Evolutionary conservation across 2,113 vertebrate species (phyloP), one percentile per base, ranked within the genome.

Genomic region (Hippoglossus stenolepis): DNA sequence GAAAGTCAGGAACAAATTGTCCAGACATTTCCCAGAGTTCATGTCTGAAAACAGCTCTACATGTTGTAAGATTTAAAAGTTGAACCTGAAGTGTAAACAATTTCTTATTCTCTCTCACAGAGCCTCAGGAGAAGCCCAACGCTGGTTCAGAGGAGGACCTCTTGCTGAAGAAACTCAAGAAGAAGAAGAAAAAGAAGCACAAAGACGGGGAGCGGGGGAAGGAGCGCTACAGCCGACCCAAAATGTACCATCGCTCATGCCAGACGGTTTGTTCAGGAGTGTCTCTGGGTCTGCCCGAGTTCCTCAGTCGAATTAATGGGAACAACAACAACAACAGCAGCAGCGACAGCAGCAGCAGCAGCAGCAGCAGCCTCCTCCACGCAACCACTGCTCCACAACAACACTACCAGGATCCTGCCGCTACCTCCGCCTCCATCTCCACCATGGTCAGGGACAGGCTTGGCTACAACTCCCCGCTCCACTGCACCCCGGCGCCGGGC

Each of bases 171-270:
- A 93, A 92, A 73, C 84, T 92, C 13, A 93, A 93, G 72, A 93
- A 92, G 87, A 93, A 93, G 83, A 93, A 93, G 89, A 93, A 93
- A 91, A 93, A 93, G 92, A 93, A 93, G 84, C 92, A 93, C 77
- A 93, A 93, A 93, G 92, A 91, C 15, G 89, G 89, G 0, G 92
- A 92, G 79, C 83, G 92, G 2, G 67, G 65, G 8, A 92, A 91
- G 77, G 90, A 91, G 65, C 64, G 87, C 40, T 91, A 90, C 78
- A 73, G 75, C 54, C 87, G 88, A 11, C 89, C 92, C 62, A 93
- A 92, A 80, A 92, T 91, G 90, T 91, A 91, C 24, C 91, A 93
- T 14, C 91, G 92, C 82, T 92, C 90, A 0, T 89, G 89, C 38
- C 92, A 93, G 88, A 93, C 92, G 0, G 49, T 90, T 63, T 92